Conservation (phyloP, 2,888 invertebrate genomes). For the Notocelia uddmanniana region DNA sequence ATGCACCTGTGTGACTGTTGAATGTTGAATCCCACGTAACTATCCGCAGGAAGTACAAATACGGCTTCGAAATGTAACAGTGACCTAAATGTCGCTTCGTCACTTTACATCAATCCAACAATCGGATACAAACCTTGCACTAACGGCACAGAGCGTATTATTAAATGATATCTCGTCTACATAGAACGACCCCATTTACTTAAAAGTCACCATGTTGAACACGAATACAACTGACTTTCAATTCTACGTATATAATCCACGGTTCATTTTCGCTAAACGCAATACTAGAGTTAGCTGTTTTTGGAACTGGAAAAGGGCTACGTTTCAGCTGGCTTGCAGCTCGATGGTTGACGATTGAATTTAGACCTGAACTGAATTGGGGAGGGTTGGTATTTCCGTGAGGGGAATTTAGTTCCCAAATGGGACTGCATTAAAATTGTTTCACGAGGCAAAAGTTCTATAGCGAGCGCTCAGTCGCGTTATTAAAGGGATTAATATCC, state of each 20-base stretch:
- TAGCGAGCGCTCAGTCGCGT: conserved; percentile 19
- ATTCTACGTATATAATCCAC: neutral
- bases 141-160: neutral
- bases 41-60: conserved; percentile 35
- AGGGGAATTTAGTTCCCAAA: conserved; percentile 9
- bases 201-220: conserved; percentile 8
- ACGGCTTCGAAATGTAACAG: conserved; percentile 41
- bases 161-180: conserved; percentile 2
- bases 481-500: conserved; percentile 26
- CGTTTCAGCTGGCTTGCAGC: conserved; percentile 23
- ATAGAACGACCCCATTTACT: conserved; percentile 10
- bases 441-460: conserved; percentile 22
- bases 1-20: conserved; percentile 3
- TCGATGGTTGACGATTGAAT: conserved; percentile 9
- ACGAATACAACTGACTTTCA: neutral
- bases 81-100: conserved; percentile 42
- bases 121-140: conserved; percentile 3
- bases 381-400: conserved; percentile 2
- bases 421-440: conserved; percentile 35
- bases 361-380: neutral
- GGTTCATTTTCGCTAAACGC: neutral
- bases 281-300: neutral
- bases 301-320: neutral
- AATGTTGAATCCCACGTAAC: conserved; percentile 3
- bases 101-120: conserved; percentile 12